A percentile compares a stretch with the other conserved stretches of the same genome.
Evolutionary conservation across 1,140 invertebrate genomes (phyloP).

Genomic region (Scaptomyza hsui): DNA sequence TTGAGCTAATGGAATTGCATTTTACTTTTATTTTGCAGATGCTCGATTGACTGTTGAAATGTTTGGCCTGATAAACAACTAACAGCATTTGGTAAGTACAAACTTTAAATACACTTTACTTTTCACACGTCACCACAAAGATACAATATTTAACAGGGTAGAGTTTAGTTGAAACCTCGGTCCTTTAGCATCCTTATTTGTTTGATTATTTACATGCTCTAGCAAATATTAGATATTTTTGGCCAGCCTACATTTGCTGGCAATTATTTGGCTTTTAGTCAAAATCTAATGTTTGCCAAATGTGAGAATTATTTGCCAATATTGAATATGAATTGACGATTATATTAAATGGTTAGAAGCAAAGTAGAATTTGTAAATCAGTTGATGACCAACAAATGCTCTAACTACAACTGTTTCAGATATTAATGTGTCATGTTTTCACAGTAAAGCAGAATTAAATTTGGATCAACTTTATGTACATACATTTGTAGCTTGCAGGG

Average conservation of each 20-base stretch:
- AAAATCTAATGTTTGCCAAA: conserved; percentile 34
- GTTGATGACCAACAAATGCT: not conserved
- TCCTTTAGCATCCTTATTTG: not conserved
- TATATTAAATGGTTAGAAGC: conserved; percentile 14
- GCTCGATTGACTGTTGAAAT: conserved; percentile 23
- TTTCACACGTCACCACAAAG: no score
- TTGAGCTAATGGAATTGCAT: conserved; percentile 18
- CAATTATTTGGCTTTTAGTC: conserved; percentile 25
- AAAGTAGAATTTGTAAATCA: not conserved
- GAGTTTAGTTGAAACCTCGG: not conserved
- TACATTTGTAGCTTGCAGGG: not conserved
- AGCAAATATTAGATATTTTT: conserved; percentile 8
- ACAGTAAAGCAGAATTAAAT: conserved; percentile 16
- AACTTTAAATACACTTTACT: conserved; percentile 6
- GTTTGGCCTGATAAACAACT: conserved; percentile 16
- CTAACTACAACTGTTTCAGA: not conserved
- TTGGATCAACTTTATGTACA: not conserved
- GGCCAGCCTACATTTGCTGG: conserved; percentile 5
- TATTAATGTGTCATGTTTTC: not conserved
- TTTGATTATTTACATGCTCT: not conserved
- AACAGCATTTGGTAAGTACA: conserved; percentile 34
- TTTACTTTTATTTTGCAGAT: conserved; percentile 21
- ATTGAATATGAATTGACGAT: conserved; percentile 24
- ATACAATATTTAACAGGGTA: not conserved
- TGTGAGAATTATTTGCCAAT: conserved; percentile 24